Evolutionary conservation across 1,140 invertebrate species (phyloP), one percentile per base, ranked within the genome.

Genomic region (Platyscapa corneri): DNA sequence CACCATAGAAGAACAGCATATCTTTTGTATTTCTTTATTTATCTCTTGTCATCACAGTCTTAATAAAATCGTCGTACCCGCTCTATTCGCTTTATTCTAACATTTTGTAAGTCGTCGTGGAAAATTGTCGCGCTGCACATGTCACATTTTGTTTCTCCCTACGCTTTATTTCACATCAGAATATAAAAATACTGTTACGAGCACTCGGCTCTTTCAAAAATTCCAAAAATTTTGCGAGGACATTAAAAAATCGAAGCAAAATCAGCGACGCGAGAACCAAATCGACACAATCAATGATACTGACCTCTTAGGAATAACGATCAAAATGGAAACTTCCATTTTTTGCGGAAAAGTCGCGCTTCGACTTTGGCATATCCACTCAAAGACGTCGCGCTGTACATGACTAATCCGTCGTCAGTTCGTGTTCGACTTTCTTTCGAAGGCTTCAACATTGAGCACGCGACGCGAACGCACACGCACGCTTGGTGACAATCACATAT

Each of bases 1-100:
- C 64, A 86, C 64, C 79, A 72, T 60, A 65, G 49, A 78, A 86
- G n/a, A 86, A 82, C 67, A 82, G 72, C 70, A n/a, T 74, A 74
- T 74, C 20, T 77, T 77, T 78, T 78, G 60, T 81, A 8, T 64
- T 76, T 76, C 14, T 81, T 81, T 84, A 2, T 67, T 85, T 85
- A 88, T 87, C 86, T 89, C 90, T 92, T 92, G 90, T 91, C 92
- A 93, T 93, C 91, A 92, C 91, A 93, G 92, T 90, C 92, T 92
- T 82, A 34, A 76, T 85, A 92, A 92, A 93, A 92, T 89, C 86
- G 60, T 89, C 86, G 60, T 89, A 86, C 82, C 49, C 39, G 14
- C 70, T 74, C 12, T 39, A 34, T 82, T 75, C 49, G 32, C 39
- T n/a, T n/a, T n/a, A n/a, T n/a, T n/a, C n/a, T 67, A 76, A 12